These are phyloP conservation scores for Buphagus erythrorhynchus DNA, from an alignment of 2,797 vertebrate species.

Conservation along the genomic window DNA sequence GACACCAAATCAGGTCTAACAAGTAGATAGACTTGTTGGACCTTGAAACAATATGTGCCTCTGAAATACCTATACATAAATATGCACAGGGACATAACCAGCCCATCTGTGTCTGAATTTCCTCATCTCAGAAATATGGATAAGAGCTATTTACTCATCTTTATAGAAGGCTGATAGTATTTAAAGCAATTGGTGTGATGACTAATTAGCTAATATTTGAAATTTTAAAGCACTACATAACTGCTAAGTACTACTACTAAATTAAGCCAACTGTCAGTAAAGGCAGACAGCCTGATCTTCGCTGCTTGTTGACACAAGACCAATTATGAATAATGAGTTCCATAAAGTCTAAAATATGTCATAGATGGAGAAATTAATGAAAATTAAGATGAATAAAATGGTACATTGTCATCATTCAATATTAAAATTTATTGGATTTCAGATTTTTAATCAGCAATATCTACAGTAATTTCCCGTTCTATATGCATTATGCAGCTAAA, in stretches of 20 bases:
- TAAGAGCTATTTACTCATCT: slow-evolving; percentile 43
- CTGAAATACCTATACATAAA: slow-evolving; percentile 27
- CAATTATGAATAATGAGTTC: slow-evolving; percentile 53
- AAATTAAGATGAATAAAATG: slow-evolving; percentile 23
- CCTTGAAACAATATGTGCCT: neutral
- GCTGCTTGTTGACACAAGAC: slow-evolving; percentile 45
- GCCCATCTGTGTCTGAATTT: neutral
- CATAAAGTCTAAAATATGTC: slow-evolving; percentile 28
- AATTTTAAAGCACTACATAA: slow-evolving; percentile 31
- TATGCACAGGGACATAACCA: neutral
- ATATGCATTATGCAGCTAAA: neutral
- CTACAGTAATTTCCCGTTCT: slow-evolving; percentile 52
- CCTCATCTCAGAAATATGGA: neutral
- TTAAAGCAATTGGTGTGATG: slow-evolving; percentile 46
- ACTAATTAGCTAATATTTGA: slow-evolving; percentile 67
- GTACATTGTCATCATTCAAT: neutral
- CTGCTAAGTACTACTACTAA: slow-evolving; percentile 53
- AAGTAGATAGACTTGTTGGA: neutral
- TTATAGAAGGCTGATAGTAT: slow-evolving; percentile 30
- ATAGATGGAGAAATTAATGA: slow-evolving; percentile 34
- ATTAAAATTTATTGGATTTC: slow-evolving; percentile 43
- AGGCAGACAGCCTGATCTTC: slow-evolving; percentile 21
- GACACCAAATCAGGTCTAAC: neutral
- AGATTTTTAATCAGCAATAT: slow-evolving; percentile 29
- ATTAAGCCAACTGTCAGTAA: slow-evolving; percentile 56